Conservation (phyloP, 2,888 invertebrate species). For the Geophilus truncorum region DNA sequence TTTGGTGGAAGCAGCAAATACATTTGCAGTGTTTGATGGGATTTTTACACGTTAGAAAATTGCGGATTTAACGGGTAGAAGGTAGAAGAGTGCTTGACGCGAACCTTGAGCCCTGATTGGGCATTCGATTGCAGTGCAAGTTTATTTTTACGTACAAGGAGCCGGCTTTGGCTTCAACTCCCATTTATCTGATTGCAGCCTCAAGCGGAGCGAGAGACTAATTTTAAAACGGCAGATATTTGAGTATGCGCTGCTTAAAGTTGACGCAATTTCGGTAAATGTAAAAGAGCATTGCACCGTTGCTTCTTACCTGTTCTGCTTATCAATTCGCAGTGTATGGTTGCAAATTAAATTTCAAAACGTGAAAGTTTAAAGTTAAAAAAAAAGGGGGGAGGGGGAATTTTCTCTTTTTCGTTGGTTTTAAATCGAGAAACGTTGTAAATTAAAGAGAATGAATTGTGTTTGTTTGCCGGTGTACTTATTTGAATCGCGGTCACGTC, state of each 20-base stretch:
- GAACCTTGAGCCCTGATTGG: slow-evolving; percentile 16
- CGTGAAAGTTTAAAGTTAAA: neutral
- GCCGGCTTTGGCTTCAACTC: slow-evolving; percentile 20
- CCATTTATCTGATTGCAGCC: slow-evolving; percentile 11
- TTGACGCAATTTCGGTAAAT: slow-evolving; percentile 2
- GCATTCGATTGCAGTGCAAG: slow-evolving; percentile 20
- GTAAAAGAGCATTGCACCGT: neutral
- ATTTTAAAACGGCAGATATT: slow-evolving; percentile 15
- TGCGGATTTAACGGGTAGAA: neutral
- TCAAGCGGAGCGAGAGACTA: slow-evolving; percentile 1
- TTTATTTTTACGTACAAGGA: slow-evolving; percentile 3
- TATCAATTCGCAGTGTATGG: neutral
- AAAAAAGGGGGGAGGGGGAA: too few relatives aligned
- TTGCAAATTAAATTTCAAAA: neutral
- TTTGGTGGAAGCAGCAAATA: neutral
- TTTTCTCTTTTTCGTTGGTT: neutral
- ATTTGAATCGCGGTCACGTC: neutral
- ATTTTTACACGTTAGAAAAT: neutral
- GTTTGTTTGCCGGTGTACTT: neutral
- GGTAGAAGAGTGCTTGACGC: neutral
- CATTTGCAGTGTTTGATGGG: neutral
- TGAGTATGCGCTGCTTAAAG: neutral
- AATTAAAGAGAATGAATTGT: neutral
- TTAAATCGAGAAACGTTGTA: neutral
- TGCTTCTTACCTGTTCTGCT: neutral